These are phyloP conservation scores for Standfussiana lucernea DNA, from an alignment of 2,888 invertebrate genomes.

Conservation along the genomic window DNA sequence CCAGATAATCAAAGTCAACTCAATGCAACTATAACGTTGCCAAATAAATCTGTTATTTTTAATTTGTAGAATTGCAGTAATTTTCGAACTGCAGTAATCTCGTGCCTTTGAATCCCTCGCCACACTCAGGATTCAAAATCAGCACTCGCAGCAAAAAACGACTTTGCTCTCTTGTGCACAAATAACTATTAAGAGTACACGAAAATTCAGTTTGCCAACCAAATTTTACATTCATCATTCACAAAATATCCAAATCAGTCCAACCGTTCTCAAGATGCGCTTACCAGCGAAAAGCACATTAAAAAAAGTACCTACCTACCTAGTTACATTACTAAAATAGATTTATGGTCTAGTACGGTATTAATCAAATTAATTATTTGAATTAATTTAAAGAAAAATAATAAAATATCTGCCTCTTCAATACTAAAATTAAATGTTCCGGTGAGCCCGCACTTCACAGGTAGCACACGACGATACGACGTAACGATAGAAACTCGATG, in stretches of 20 bases:
- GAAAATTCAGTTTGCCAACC: too few relatives aligned
- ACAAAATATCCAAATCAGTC: neutral
- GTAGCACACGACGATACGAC: neutral
- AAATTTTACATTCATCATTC: neutral
- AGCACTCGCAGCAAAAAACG: too few relatives aligned
- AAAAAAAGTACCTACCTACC: neutral
- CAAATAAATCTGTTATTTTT: too few relatives aligned
- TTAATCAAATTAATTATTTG: neutral
- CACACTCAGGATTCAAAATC: too few relatives aligned
- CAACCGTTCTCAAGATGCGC: neutral
- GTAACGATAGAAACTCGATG: slow-evolving; percentile 45
- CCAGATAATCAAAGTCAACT: too few relatives aligned
- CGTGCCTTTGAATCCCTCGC: too few relatives aligned
- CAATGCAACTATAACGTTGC: too few relatives aligned
- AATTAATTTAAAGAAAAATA: neutral
- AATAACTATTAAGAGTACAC: too few relatives aligned
- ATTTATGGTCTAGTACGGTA: neutral
- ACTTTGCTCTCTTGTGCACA: too few relatives aligned
- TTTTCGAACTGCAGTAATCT: too few relatives aligned
- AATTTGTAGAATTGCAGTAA: too few relatives aligned
- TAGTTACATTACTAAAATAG: neutral
- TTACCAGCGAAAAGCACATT: neutral
- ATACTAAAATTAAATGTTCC: neutral
- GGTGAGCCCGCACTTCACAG: neutral
- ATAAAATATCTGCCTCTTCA: neutral